phyloP scores from a whole-genome alignment of 2,888 invertebrate genomes.

The Sinopyrophorus schimmeli region DNA sequence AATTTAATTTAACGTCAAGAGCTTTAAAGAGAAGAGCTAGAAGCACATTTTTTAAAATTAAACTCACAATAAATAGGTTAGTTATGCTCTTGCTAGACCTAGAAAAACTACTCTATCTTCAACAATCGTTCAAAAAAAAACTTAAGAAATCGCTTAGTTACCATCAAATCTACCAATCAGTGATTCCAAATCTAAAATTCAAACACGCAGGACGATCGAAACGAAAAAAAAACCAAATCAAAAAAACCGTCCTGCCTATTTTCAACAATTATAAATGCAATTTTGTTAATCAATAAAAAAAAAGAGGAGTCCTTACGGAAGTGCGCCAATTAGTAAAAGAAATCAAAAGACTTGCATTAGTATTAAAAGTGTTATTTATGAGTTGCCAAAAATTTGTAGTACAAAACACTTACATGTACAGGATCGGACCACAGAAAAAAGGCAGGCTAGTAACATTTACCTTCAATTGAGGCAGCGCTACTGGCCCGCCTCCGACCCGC shows the following conservation, averaged over 20 bases:
- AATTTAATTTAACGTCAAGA: too few relatives aligned
- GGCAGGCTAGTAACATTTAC: slow-evolving; percentile 53
- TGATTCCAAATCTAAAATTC: too few relatives aligned
- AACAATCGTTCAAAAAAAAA: background rate
- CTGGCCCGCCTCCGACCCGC: slow-evolving; percentile 56
- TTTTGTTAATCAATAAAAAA: background rate
- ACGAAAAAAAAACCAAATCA: too few relatives aligned
- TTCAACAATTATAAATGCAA: slow-evolving; percentile 7
- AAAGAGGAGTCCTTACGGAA: too few relatives aligned
- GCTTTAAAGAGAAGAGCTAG: too few relatives aligned
- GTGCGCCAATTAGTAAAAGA: too few relatives aligned
- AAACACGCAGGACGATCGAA: too few relatives aligned
- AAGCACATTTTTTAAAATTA: too few relatives aligned
- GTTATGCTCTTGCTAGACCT: slow-evolving; percentile 41
- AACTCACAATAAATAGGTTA: slow-evolving; percentile 44
- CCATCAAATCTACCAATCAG: too few relatives aligned
- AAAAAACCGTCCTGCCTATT: too few relatives aligned
- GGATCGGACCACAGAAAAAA: slow-evolving; percentile 24
- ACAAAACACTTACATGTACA: slow-evolving; percentile 30
- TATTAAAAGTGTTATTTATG: slow-evolving; percentile 17
- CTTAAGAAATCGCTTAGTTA: too few relatives aligned
- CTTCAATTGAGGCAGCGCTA: slow-evolving; percentile 56
- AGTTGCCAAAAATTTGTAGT: slow-evolving; percentile 18
- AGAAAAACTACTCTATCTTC: too few relatives aligned
- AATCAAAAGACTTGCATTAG: slow-evolving; percentile 4